Base-by-base conservation (phyloP, 2,113 vertebrate genomes). In the Callospermophilus lateralis region DNA sequence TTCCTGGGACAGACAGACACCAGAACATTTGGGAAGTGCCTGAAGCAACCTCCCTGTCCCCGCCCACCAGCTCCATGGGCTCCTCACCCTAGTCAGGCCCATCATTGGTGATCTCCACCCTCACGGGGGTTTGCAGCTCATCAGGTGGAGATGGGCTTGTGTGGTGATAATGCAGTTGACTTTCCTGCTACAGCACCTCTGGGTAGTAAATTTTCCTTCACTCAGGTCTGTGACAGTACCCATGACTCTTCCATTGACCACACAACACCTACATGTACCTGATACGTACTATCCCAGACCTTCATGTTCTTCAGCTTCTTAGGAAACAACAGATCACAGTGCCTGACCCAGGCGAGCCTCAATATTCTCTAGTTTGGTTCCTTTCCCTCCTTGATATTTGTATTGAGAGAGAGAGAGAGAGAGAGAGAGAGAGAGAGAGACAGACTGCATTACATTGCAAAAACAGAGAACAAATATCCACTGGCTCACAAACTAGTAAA, bases 61-160 rank as follows among this genome's bases (percentile, higher is more conserved):
- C 9, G n/a, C 61, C 9, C 8, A 1, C 1, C n/a, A 48, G 30
- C 53, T 13, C n/a, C 22, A 3, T 7, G 17, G 19, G n/a, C 9
- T 3, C 30, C n/a, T 65, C 1, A 3, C 37, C 13, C 12, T 24
- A 4, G 12, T 22, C 39, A 20, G 51, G 48, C n/a, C 3, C 8
- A 34, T 42, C 32, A 20, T 8, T 0, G 13, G n/a, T 9, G 17
- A 24, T 13, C 20, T 32, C 53, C n/a, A 19, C 24, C 24, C 61
- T 39, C 7, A 0, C 0, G 2, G 19, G 73, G 22, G 65, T 58
- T 8, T 8, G 39, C 26, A 63, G 34, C 34, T 30, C 0, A 3
- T 19, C 24, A 76, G 28, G 45, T 58, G 32, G 77, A 15, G 34
- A 13, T 42, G 1, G 51, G 28, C 51, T 8, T 8, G 51, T 3